Conservation (phyloP, 2,797 vertebrate species). For the Setipinna tenuifilis region DNA sequence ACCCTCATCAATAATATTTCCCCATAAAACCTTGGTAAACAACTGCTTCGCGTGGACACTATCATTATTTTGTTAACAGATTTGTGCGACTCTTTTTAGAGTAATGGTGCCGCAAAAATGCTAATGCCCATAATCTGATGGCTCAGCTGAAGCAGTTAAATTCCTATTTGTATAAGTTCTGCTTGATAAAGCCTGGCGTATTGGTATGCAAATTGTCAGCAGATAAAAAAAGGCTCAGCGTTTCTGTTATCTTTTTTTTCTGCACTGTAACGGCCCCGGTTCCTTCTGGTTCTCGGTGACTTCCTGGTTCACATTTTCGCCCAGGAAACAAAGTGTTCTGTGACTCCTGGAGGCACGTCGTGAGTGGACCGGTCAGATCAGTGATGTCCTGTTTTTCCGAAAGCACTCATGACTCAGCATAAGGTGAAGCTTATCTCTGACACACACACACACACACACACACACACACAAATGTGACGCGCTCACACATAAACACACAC, state of each 20-base stretch:
- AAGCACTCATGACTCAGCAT: conserved; percentile 5
- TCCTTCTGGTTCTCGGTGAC: neutral
- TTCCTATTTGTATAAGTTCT: conserved; percentile 26
- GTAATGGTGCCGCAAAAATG: conserved; percentile 5
- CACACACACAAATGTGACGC: neutral
- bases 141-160: conserved; percentile 5
- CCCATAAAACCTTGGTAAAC: neutral
- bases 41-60: neutral
- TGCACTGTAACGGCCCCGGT: neutral
- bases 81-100: conserved; percentile 14
- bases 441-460: neutral
- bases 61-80: conserved; percentile 25
- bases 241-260: neutral
- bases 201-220: neutral
- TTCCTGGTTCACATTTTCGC: neutral
- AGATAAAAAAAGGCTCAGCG: neutral
- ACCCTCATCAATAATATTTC: conserved; percentile 8
- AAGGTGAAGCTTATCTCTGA: neutral
- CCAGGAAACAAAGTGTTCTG: neutral
- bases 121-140: conserved; percentile 19
- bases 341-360: neutral
- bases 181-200: conserved; percentile 12
- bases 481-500: neutral
- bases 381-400: neutral
- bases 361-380: neutral